Conservation (phyloP, 35 echinoderm and acorn worm species). For the Ptychodera flava region DNA sequence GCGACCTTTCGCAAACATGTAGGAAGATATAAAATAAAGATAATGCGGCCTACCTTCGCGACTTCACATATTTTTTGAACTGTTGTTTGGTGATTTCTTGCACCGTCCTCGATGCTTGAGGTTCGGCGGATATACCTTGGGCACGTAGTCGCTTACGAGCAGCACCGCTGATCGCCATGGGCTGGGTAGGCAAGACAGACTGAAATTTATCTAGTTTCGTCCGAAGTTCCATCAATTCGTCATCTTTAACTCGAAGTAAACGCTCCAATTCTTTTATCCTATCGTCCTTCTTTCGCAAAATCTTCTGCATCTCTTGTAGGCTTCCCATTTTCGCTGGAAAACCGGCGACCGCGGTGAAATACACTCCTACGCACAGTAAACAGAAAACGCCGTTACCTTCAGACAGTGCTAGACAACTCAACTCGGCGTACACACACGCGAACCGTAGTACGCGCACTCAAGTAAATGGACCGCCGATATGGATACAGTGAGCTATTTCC, state of each 20-base stretch:
- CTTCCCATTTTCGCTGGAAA: conserved; percentile 56
- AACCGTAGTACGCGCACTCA: neutral
- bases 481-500: neutral
- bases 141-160: conserved; percentile 59
- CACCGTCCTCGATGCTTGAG: conserved; percentile 51
- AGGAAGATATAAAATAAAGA: neutral
- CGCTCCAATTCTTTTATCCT: conserved; percentile 54
- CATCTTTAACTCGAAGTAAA: conserved; percentile 50
- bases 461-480: neutral
- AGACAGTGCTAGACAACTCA: neutral
- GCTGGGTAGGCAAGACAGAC: conserved; percentile 67
- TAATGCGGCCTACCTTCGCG: conserved; percentile 53
- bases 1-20: neutral
- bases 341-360: neutral
- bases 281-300: conserved; percentile 66
- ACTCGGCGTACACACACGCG: too few relatives aligned
- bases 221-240: conserved; percentile 57
- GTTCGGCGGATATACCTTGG: conserved; percentile 83
- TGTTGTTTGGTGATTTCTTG: conserved; percentile 57
- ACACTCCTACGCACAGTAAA: neutral
- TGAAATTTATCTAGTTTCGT: conserved; percentile 85
- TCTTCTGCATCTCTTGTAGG: conserved; percentile 75
- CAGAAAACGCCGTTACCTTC: neutral
- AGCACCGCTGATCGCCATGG: conserved; percentile 40
- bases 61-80: conserved; percentile 82